Evolutionary conservation across 2,797 vertebrate genomes (phyloP).

Genomic region (Iguana delicatissima): DNA sequence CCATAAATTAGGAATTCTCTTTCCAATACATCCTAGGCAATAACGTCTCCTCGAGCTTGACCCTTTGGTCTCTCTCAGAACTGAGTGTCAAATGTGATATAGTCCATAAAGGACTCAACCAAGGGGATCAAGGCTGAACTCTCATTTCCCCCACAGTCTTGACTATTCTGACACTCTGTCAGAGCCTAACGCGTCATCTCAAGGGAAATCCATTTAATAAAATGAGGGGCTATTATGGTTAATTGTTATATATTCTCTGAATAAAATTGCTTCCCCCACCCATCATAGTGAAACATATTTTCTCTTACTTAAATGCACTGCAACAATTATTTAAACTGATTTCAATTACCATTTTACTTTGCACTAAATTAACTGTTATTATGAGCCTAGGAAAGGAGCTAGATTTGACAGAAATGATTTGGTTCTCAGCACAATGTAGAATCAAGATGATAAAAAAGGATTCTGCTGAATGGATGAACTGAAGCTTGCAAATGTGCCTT

Average conservation of each 20-base stretch:
- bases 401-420: slow-evolving; percentile 49
- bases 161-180: slow-evolving; percentile 50
- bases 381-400: slow-evolving; percentile 35
- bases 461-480: slow-evolving; percentile 38
- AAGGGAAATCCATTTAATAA: slow-evolving; percentile 60
- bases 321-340: slow-evolving; percentile 57
- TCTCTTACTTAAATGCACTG: slow-evolving; percentile 52
- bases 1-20: slow-evolving; percentile 21
- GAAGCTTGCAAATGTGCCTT: slow-evolving; percentile 31
- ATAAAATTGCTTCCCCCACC: slow-evolving; percentile 54
- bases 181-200: slow-evolving; percentile 51
- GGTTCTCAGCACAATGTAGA: slow-evolving; percentile 10
- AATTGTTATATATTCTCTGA: slow-evolving; percentile 63
- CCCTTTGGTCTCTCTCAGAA: slow-evolving; percentile 71
- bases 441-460: slow-evolving; percentile 32
- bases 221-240: slow-evolving; percentile 53
- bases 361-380: slow-evolving; percentile 48
- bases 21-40: background rate
- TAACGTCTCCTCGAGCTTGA: slow-evolving; percentile 62
- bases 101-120: slow-evolving; percentile 65
- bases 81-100: slow-evolving; percentile 65
- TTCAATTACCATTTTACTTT: slow-evolving; percentile 62
- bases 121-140: slow-evolving; percentile 70
- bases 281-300: slow-evolving; percentile 59
- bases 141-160: slow-evolving; percentile 54